Base-by-base conservation (phyloP, 2,888 invertebrate species). In the Cerastis rubricosa region DNA sequence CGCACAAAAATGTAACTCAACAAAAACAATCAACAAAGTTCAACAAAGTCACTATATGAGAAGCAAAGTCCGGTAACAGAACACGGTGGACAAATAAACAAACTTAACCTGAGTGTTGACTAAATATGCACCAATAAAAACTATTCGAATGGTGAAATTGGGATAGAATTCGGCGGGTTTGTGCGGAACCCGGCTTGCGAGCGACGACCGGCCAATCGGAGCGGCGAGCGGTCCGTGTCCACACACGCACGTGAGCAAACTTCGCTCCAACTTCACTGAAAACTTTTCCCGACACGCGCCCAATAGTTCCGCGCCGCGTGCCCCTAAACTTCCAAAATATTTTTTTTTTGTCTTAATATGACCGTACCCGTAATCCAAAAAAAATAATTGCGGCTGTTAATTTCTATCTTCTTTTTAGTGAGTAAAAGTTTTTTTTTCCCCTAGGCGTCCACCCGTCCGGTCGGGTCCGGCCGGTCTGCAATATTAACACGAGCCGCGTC, bases 401-500 rank as follows among this genome's bases (percentile, higher is more conserved):
- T 87, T 89, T 91, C 90, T 91, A 91, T 92, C 90, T 88, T 90
- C 90, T 89, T 91, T 89, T 91, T 90, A 89, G 90, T 92, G 88
- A 89, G 76, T 88, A 90, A 91, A 90, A 89, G 89, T 92, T 93
- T 93, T 93, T 94, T 94, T 93, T 91, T 35, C 92, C 11, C 91
- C 87, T 93, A 95, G 91, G 94, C 96, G 96, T 94, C 95, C 95
- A 93, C 94, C 95, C 96, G 96, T 95, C 94, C 95, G 96, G 95
- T 94, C 93, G 94, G 95, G 96, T 95, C 95, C 96, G 94, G 95
- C 92, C 94, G 94, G 96, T 96, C 96, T 96, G 96, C 96, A 94
- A 96, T 96, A 96, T 96, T 96, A 96, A 96, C 96, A 95, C 95
- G 95, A 94, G 95, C 93, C 93, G 93, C 95, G 96, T 95, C 96